These are phyloP conservation scores for Podiceps cristatus DNA, from an alignment of 2,113 vertebrate species.

Conservation along the genomic window DNA sequence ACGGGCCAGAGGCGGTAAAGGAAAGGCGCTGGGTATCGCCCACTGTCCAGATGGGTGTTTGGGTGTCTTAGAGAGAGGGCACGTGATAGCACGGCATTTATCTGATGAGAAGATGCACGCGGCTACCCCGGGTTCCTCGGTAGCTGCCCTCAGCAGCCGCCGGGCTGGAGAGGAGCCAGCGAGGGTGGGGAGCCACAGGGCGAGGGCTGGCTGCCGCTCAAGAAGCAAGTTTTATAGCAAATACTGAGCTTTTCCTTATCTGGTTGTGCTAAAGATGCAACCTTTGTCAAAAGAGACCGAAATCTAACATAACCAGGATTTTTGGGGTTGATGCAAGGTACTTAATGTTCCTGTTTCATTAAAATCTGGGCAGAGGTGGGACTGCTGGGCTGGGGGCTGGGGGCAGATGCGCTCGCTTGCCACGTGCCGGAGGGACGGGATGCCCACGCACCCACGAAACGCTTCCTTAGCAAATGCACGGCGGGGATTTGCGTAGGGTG, in stretches of 20 bases:
- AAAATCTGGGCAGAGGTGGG: not conserved
- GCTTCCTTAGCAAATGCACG: accelerated
- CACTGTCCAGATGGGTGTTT: not conserved
- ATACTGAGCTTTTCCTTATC: not conserved
- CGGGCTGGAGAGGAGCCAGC: not conserved
- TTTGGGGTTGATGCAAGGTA: no score
- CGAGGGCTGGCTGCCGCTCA: not conserved
- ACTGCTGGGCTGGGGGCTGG: no score
- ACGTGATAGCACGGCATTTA: accelerated
- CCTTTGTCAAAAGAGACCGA: not conserved
- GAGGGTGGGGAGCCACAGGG: accelerated
- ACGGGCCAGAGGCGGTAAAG: accelerated
- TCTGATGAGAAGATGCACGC: not conserved
- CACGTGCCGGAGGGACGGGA: accelerated
- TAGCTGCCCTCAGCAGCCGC: not conserved
- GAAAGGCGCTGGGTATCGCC: not conserved
- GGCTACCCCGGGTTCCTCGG: not conserved
- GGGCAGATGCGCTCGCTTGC: accelerated
- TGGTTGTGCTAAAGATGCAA: not conserved
- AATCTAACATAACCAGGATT: not conserved
- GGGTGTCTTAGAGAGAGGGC: not conserved
- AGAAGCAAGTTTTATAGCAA: not conserved
- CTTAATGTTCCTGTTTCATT: not conserved
- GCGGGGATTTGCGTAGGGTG: not conserved
- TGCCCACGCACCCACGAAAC: accelerated